Base-by-base conservation (phyloP, 2,113 vertebrate species). In the Melanocharis versteri region DNA sequence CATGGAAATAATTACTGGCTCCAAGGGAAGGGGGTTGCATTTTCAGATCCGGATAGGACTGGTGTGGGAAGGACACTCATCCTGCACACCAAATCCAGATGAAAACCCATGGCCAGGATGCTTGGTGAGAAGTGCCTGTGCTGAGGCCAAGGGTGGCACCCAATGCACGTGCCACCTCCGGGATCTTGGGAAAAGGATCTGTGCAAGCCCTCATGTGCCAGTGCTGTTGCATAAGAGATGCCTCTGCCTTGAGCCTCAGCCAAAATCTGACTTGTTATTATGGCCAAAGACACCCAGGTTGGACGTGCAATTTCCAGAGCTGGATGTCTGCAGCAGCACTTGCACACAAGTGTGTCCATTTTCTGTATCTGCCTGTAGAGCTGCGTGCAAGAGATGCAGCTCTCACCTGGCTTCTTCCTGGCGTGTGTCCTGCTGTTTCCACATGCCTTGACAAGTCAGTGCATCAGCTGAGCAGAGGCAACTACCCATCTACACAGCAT, bases 81-180 rank as follows among this genome's bases (percentile, higher is more conserved):
- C 48, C 42, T 83, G 51, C 8, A 45, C 7, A 5, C 33, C 42
- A 62, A 54, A 39, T 26, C 30, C 72, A 81, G 64, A 47, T 35
- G 44, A 70, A 85, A 83, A 45, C 9, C 30, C 14, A 3, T 15
- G 15, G 33, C 35, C 39, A 27, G 10, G 65, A 51, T 39, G 8
- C 42, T 72, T 3, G 1, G 50, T 65, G 64, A 70, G 60, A 45
- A 0, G 0, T 57, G 68, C 21, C 2, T 0, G 1, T 60, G 51
- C 56, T 75, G 69, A 82, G 69, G 64, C 37, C 19, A 37, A 31
- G 27, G 21, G 40, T 69, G 69, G 40, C 15, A 78, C n/a, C 31
- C 16, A 37, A 51, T 71, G n/a, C 35, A 80, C 0, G 0, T 61
- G 42, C 37, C 5, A 2, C 60, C 54, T 40, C 40, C 0, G 0